Base-by-base conservation (phyloP, 2,888 invertebrate genomes). In the Lathronympha strigana region DNA sequence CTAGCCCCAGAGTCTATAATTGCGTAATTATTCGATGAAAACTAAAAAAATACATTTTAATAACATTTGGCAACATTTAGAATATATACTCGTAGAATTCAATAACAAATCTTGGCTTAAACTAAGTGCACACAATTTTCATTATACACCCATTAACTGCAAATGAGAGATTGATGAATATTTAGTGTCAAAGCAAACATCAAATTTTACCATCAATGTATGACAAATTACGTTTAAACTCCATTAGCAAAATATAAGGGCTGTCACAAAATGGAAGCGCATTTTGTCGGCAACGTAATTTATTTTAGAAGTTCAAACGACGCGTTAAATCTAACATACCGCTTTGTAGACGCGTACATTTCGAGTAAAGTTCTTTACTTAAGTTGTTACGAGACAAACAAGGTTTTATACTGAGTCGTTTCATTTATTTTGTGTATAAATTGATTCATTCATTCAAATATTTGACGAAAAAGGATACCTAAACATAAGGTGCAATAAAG, bases 161-260 rank as follows among this genome's bases (percentile, higher is more conserved):
- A 40, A 54, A 54, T 54, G 15, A 54, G 11, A 38, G 36, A 53
- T 38, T 38, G 36, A 53, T 38, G 23, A 38, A 21, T 38, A 53
- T n/a, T 38, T 38, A 23, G 31, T 33, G 21, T 53, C 23, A 49
- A 17, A 61, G 19, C 49, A 9, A 13, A 28, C 38, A 40, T 21
- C 23, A 54, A 54, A 54, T 25, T 23, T 38, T 38, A 38, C 38
- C 53, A 25, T 40, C 31, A 51, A 49, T 40, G 25, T 15, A 21
- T 31, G 21, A n/a, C 11, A 61, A 51, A 43, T 53, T 43, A 33
- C 21, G 17, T 40, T 40, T 28, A 53, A 53, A 61, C 33, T 43
- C 13, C 40, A 61, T 51, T 51, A 53, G 33, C 40, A 51, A 9
- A 25, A 8, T 25, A 13, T 2, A 28, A 50, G 28, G 38, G 25